Base-by-base conservation (phyloP, 1,140 invertebrate genomes). In the Drosophila neocordata region DNA sequence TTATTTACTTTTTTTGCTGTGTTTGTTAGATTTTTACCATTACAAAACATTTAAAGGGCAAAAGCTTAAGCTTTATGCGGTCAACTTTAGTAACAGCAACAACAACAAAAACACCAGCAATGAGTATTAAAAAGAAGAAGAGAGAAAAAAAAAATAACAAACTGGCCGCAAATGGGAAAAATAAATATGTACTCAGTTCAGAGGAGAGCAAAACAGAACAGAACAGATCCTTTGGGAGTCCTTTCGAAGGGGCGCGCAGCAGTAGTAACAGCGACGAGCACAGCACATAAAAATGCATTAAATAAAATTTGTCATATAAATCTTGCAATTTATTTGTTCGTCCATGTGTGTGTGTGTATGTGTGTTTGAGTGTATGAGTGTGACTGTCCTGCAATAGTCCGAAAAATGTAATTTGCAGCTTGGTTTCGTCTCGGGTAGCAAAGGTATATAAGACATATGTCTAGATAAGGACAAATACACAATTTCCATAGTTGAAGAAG, bases 251-350 rank as follows among this genome's bases (percentile, higher is more conserved):
- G 57, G 57, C 41, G 4, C 41, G 56, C 56, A 35, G 9, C 15
- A 48, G 15, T 18, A 48, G 41, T 18, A 48, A 2, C 8, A 37
- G 56, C 56, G 15, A 13, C 27, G 31, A 27, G 58, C 51, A 34
- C 62, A 74, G 71, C 75, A 75, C 67, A 88, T 82, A 88, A 88
- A 87, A 87, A 88, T 87, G 82, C 82, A 87, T 87, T 87, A 88
- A 88, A 87, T 88, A 87, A 87, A 87, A 88, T 87, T 88, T 87
- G 83, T 88, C 82, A 87, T 87, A 87, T 87, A 87, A 87, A 87
- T 87, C 82, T 88, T 88, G 82, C 82, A 87, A 87, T 88, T 88
- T 88, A 87, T 83, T 71, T 81, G 82, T 87, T 77, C 72, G 65
- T 63, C 67, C 51, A 37, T 65, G 35, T 35, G n/a, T 20, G 13